Conservation (phyloP, 2,888 invertebrate genomes). For the Coremacera marginata region DNA sequence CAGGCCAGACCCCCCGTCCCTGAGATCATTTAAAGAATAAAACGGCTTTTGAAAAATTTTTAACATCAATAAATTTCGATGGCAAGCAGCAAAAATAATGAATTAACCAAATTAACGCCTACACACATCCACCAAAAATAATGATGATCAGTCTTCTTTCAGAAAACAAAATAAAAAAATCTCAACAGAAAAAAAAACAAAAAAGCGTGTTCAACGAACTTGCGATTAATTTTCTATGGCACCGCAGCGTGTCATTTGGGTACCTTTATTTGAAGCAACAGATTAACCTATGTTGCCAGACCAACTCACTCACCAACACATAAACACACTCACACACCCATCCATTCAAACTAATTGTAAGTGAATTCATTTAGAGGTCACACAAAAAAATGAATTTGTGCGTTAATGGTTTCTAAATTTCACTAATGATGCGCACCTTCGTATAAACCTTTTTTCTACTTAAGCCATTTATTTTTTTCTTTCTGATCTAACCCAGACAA, state of each 20-base stretch:
- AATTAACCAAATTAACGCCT: constrained; percentile 36
- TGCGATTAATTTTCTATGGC: no score
- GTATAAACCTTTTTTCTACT: not conserved
- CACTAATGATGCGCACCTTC: constrained; percentile 34
- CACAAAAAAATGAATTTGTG: constrained; percentile 21
- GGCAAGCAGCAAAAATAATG: constrained; percentile 15
- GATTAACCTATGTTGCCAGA: no score
- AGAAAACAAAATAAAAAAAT: no score
- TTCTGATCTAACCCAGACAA: not conserved
- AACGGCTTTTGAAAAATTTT: not conserved
- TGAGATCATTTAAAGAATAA: not conserved
- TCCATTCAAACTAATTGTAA: constrained; percentile 8
- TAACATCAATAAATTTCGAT: constrained; percentile 11
- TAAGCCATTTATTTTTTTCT: not conserved
- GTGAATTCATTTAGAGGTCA: constrained; percentile 30
- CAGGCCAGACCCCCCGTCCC: not conserved
- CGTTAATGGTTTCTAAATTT: constrained; percentile 40
- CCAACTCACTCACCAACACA: not conserved
- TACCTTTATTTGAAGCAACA: no score
- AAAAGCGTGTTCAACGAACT: no score
- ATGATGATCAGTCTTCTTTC: not conserved
- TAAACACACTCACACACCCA: not conserved
- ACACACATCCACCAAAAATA: not conserved
- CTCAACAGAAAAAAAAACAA: no score
- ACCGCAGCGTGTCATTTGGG: no score